These are phyloP conservation scores for Gobius niger DNA, from an alignment of 2,113 vertebrate genomes.

Conservation along the genomic window DNA sequence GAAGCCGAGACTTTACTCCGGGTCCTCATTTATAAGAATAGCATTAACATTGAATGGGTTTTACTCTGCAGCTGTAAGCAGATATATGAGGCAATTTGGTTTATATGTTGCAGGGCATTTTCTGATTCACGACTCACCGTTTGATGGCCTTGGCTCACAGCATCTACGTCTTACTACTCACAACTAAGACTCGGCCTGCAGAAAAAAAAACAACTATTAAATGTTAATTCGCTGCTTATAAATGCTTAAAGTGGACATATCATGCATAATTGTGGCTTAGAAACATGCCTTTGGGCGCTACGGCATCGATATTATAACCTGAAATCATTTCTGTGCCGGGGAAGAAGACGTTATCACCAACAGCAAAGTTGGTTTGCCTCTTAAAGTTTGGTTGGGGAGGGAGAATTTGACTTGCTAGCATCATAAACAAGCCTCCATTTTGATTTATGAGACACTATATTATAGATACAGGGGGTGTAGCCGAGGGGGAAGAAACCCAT, in stretches of 20 bases:
- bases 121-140: background rate
- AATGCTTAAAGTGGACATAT: background rate
- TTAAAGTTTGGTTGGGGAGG: too few species aligned
- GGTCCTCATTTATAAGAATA: conserved; percentile 11
- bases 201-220: background rate
- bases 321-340: too few species aligned
- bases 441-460: too few species aligned
- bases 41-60: conserved; percentile 7
- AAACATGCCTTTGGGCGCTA: too few species aligned
- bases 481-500: too few species aligned
- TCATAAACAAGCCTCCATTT: too few species aligned
- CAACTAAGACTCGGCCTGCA: background rate
- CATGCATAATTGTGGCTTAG: too few species aligned
- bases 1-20: conserved; percentile 33
- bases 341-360: too few species aligned
- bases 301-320: too few species aligned
- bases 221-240: conserved; percentile 11
- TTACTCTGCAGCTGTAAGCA: conserved; percentile 3
- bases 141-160: conserved; percentile 9
- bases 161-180: background rate
- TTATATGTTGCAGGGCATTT: conserved; percentile 10
- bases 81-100: conserved; percentile 14
- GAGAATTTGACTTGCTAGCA: too few species aligned
- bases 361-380: too few species aligned
- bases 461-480: too few species aligned